Conservation (phyloP, 1,140 invertebrate genomes). For the Nymphalis io region DNA sequence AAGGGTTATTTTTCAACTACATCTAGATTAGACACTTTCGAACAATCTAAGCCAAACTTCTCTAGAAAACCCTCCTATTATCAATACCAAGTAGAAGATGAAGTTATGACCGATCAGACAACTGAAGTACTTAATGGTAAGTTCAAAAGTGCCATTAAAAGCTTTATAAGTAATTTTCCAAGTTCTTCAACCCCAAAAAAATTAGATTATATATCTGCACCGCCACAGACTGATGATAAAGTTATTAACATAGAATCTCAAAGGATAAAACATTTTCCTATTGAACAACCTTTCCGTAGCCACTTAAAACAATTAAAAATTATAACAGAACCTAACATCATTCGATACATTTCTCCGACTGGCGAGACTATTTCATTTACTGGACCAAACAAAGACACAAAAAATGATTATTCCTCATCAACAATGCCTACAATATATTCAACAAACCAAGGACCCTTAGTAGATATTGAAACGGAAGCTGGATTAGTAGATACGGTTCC, state of each 20-base stretch:
- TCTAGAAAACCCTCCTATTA: constrained; percentile 61
- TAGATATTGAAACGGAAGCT: constrained; percentile 20
- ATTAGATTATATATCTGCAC: constrained; percentile 43
- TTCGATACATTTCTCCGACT: constrained; percentile 42
- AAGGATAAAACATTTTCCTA: constrained; percentile 57
- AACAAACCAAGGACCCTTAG: constrained; percentile 6
- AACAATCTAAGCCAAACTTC: constrained; percentile 35
- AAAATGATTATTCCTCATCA: constrained; percentile 27
- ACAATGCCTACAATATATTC: constrained; percentile 10
- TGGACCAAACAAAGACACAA: constrained; percentile 24
- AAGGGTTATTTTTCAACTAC: constrained; percentile 48
- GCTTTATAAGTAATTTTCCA: constrained; percentile 63
- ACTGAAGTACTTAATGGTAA: constrained; percentile 69
- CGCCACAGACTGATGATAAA: constrained; percentile 50
- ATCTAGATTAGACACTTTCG: constrained; percentile 37
- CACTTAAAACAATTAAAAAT: constrained; percentile 63
- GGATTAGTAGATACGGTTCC: constrained; percentile 7
- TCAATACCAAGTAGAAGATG: constrained; percentile 62
- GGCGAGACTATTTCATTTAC: constrained; percentile 40
- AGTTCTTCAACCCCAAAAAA: constrained; percentile 47
- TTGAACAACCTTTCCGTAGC: constrained; percentile 54
- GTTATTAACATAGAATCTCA: constrained; percentile 68
- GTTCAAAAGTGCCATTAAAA: constrained; percentile 66
- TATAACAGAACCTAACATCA: constrained; percentile 57
- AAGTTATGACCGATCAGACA: constrained; percentile 60